These are phyloP conservation scores for Ecliptopera silaceata DNA, from an alignment of 2,888 invertebrate species.

Conservation along the genomic window DNA sequence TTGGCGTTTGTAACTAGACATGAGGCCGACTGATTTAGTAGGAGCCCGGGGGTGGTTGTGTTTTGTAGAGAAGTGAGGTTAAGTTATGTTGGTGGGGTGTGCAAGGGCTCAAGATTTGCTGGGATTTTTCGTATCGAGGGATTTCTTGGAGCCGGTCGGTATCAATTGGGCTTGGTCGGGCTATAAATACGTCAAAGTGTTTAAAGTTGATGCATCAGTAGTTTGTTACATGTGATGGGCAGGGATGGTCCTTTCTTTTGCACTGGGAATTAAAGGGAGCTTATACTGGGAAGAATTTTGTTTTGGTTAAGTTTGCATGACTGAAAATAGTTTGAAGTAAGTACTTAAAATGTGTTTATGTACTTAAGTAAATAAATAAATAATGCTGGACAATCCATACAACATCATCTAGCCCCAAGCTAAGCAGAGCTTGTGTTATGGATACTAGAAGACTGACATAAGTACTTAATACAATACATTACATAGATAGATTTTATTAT, in stretches of 20 bases:
- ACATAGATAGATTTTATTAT: too few relatives aligned
- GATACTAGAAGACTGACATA: too few relatives aligned
- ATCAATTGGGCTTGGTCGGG: constrained; percentile 58
- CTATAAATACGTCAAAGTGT: constrained; percentile 67
- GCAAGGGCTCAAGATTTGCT: constrained; percentile 53
- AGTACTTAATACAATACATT: too few relatives aligned
- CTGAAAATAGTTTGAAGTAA: too few relatives aligned
- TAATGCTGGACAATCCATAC: too few relatives aligned
- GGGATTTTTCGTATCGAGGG: constrained; percentile 54
- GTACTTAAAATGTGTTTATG: too few relatives aligned
- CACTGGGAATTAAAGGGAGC: constrained; percentile 18
- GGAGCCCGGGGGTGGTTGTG: constrained; percentile 2
- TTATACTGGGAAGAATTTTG: not conserved
- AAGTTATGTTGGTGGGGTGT: constrained; percentile 22
- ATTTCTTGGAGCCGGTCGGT: constrained; percentile 59
- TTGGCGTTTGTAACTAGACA: constrained; percentile 48
- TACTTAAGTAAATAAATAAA: too few relatives aligned
- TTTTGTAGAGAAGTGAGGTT: constrained; percentile 10
- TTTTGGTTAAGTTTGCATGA: not conserved
- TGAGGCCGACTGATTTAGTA: constrained; percentile 18
- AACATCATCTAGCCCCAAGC: too few relatives aligned
- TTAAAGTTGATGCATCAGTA: constrained; percentile 46
- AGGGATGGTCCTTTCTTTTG: constrained; percentile 13
- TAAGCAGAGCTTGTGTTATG: too few relatives aligned
- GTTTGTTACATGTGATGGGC: constrained; percentile 13